These are phyloP conservation scores for Tenthredo amoena DNA, from an alignment of 2,888 invertebrate genomes.

Conservation along the genomic window DNA sequence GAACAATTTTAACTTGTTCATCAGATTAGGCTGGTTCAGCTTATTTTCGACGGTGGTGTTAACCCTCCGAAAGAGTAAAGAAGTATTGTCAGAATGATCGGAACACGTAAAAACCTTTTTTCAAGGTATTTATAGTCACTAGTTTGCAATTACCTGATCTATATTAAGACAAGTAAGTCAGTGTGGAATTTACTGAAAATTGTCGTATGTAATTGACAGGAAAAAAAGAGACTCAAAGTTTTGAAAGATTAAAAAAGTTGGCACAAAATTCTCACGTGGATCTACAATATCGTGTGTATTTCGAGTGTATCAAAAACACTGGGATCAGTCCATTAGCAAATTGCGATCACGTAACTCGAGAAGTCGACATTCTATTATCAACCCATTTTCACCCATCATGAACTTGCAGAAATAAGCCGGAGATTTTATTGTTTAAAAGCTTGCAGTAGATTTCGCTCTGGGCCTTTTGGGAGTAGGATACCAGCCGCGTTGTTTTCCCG, in stretches of 20 bases:
- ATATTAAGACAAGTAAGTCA: no score
- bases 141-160: no score
- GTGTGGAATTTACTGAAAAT: no score
- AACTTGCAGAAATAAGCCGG: background rate
- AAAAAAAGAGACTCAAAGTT: background rate
- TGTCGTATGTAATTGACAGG: background rate
- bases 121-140: no score
- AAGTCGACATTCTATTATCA: conserved; percentile 19
- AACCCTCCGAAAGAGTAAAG: background rate
- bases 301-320: background rate
- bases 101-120: background rate
- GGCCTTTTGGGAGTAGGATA: conserved; percentile 11
- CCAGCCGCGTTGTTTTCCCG: background rate
- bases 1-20: conserved; percentile 17
- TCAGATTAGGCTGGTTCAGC: background rate
- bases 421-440: conserved; percentile 31
- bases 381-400: conserved; percentile 3
- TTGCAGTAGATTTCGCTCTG: conserved; percentile 15
- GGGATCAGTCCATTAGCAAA: conserved; percentile 44
- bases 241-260: background rate
- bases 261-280: conserved; percentile 9
- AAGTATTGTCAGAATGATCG: background rate
- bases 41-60: background rate
- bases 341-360: conserved; percentile 39
- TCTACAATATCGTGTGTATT: background rate